phyloP scores from a whole-genome alignment of 2,888 invertebrate species.

The Netelia virgata region DNA sequence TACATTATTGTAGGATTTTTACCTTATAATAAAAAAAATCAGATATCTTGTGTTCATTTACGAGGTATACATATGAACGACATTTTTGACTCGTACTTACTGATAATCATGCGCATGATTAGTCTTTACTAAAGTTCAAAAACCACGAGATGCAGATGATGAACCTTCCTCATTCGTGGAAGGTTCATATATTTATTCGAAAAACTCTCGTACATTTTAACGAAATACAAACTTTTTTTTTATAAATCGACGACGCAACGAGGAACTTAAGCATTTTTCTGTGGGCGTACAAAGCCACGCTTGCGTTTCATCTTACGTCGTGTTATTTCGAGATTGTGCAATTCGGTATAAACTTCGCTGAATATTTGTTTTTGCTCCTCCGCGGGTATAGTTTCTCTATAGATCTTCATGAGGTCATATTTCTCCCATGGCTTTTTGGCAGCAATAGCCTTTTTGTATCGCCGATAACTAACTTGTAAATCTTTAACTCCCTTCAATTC shows the following conservation, averaged over 20 bases:
- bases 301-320: conserved; percentile 88
- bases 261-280: conserved; percentile 84
- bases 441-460: conserved; percentile 86
- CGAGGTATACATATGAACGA: background rate
- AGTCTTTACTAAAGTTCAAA: background rate
- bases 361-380: conserved; percentile 95
- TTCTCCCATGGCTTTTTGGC: conserved; percentile 93
- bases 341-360: conserved; percentile 92
- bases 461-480: conserved; percentile 86
- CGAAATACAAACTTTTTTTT: conserved; percentile 20
- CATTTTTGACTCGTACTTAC: background rate
- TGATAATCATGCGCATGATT: too few relatives aligned
- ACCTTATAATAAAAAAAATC: conserved; percentile 69
- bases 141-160: background rate
- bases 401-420: conserved; percentile 97
- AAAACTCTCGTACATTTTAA: conserved; percentile 27
- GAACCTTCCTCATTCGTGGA: background rate
- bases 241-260: conserved; percentile 21
- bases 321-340: conserved; percentile 90
- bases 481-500: conserved; percentile 91
- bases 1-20: conserved; percentile 78
- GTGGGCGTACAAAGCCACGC: conserved; percentile 87
- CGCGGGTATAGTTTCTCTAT: conserved; percentile 93
- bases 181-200: conserved; percentile 51
- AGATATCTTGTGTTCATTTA: background rate